Conservation (phyloP, 1,140 invertebrate species). For the Helicoverpa zea region DNA sequence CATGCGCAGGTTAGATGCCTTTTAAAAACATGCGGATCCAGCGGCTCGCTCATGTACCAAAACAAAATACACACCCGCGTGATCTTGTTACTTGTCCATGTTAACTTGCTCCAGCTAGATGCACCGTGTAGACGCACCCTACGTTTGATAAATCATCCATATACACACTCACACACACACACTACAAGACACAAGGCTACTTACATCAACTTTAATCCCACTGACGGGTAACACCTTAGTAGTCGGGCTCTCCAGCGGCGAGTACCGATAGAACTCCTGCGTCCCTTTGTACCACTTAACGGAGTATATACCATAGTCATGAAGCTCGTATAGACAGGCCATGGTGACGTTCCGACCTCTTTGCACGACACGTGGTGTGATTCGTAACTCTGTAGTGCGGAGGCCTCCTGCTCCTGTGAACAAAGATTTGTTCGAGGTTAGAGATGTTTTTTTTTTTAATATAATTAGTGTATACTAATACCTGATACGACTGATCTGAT, state of each 20-base stretch:
- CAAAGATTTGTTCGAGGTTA: conserved; percentile 52
- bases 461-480: no score
- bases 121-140: neutral
- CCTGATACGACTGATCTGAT: no score
- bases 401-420: conserved; percentile 80
- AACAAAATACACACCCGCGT: no score
- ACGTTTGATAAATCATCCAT: neutral
- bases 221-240: conserved; percentile 74
- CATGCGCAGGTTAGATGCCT: no score
- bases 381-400: conserved; percentile 77
- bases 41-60: no score
- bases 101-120: no score
- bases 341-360: conserved; percentile 84
- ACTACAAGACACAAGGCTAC: conserved; percentile 49
- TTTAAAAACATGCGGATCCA: no score
- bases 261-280: conserved; percentile 93
- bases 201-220: conserved; percentile 83
- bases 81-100: no score
- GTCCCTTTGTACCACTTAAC: conserved; percentile 94
- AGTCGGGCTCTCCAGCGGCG: conserved; percentile 87
- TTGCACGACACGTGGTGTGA: conserved; percentile 78
- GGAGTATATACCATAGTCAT: conserved; percentile 90
- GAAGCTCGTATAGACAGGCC: conserved; percentile 81
- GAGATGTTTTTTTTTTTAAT: no score
- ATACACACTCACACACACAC: neutral